Conservation (phyloP, 2,797 vertebrate genomes). For the Rhinella marina region DNA sequence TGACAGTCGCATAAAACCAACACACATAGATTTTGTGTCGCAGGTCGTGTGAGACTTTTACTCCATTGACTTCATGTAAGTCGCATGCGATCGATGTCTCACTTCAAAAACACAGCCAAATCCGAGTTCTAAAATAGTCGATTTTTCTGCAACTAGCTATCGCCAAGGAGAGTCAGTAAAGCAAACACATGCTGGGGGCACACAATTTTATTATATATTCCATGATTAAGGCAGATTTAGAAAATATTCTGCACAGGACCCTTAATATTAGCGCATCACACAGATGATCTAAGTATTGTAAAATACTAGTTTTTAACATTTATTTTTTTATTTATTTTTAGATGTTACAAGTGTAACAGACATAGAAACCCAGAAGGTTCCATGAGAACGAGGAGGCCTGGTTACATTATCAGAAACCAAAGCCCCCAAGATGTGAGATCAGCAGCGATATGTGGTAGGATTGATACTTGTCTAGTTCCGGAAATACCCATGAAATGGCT, state of each 20-base stretch:
- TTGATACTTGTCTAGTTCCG: slow-evolving; percentile 16
- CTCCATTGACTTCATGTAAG: too few species aligned
- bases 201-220: background rate
- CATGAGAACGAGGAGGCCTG: background rate
- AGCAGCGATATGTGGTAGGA: background rate
- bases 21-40: too few species aligned
- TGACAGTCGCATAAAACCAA: too few species aligned
- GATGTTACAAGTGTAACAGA: background rate
- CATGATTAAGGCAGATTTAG: background rate
- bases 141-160: too few species aligned
- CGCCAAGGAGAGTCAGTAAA: background rate
- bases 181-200: background rate
- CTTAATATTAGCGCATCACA: background rate
- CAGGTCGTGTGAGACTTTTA: too few species aligned
- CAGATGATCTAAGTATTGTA: background rate
- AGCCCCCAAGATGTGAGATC: background rate
- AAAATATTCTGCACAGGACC: background rate
- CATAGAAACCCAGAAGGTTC: background rate
- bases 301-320: background rate
- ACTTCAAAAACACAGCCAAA: too few species aligned
- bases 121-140: too few species aligned
- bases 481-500: slow-evolving; percentile 21
- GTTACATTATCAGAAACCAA: background rate
- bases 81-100: too few species aligned
- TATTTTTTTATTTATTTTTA: too few species aligned